These are phyloP conservation scores for Megalurothrips usitatus DNA, from an alignment of 2,888 invertebrate genomes.

Conservation along the genomic window DNA sequence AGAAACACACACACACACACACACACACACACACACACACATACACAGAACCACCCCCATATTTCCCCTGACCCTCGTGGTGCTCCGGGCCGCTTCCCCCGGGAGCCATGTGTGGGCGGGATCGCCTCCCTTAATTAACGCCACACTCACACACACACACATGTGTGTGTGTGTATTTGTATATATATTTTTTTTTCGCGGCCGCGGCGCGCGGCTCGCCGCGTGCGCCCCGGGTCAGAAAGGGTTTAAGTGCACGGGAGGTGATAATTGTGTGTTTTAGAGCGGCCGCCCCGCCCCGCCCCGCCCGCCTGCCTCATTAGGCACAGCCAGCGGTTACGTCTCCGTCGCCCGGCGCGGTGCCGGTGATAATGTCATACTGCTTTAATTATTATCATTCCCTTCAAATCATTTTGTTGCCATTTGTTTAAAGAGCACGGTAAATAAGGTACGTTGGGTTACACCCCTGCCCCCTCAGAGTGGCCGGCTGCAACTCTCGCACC, in stretches of 20 bases:
- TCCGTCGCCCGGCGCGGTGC: not conserved
- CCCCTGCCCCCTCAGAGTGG: too few relatives aligned
- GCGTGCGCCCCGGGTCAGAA: not conserved
- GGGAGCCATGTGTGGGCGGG: not conserved
- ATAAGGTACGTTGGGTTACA: too few relatives aligned
- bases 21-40: too few relatives aligned
- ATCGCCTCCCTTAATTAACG: constrained; percentile 1
- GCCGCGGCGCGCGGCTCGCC: not conserved
- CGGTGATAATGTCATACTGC: too few relatives aligned
- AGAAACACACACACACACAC: too few relatives aligned
- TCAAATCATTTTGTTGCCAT: too few relatives aligned
- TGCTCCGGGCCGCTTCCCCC: not conserved
- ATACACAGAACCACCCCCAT: too few relatives aligned
- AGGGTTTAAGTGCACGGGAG: constrained; percentile 19
- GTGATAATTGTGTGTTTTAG: constrained; percentile 16
- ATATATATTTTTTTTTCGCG: not conserved
- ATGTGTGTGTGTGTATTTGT: not conserved
- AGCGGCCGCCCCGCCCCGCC: not conserved
- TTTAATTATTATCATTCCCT: too few relatives aligned
- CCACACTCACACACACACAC: not conserved
- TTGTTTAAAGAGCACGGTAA: too few relatives aligned
- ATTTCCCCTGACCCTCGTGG: too few relatives aligned
- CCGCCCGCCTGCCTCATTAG: not conserved
- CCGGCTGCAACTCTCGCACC: too few relatives aligned
- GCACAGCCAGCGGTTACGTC: not conserved